A percentile compares a stretch with the other conserved stretches of the same genome.
phyloP scores from a whole-genome alignment of 2,797 vertebrate genomes.

The Phaenicophaeus curvirostris region DNA sequence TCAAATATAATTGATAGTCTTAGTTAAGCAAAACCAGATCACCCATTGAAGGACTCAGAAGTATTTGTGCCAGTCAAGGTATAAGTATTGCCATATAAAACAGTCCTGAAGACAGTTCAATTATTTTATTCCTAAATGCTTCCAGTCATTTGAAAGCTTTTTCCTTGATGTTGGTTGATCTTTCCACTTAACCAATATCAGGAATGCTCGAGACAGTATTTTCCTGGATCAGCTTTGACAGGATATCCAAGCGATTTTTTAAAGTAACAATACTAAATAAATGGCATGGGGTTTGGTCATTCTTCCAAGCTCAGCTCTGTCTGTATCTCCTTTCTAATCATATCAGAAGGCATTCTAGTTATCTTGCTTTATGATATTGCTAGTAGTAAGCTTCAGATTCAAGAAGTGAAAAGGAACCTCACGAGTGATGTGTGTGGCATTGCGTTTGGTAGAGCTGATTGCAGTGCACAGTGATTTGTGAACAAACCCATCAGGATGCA shows the following conservation, averaged over 20 bases:
- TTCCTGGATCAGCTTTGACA: conserved; percentile 45
- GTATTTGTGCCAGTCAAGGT: not conserved
- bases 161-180: not conserved
- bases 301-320: not conserved
- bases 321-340: conserved; percentile 27
- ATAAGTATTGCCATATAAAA: not conserved
- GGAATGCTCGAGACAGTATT: not conserved
- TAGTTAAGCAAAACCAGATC: not conserved
- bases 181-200: not conserved
- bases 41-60: not conserved
- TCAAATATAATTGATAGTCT: not conserved
- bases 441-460: not conserved
- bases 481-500: not conserved
- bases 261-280: not conserved
- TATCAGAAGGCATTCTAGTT: not conserved
- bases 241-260: conserved; percentile 23
- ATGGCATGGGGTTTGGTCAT: not conserved
- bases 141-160: not conserved
- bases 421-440: not conserved
- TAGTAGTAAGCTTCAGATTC: not conserved
- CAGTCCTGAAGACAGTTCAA: not conserved
- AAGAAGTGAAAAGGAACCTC: not conserved
- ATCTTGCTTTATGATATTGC: not conserved
- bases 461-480: not conserved
- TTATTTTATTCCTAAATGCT: not conserved